Evolutionary conservation across 53 echinoderm and acorn worm genomes (phyloP).

Genomic region (Astropecten irregularis): DNA sequence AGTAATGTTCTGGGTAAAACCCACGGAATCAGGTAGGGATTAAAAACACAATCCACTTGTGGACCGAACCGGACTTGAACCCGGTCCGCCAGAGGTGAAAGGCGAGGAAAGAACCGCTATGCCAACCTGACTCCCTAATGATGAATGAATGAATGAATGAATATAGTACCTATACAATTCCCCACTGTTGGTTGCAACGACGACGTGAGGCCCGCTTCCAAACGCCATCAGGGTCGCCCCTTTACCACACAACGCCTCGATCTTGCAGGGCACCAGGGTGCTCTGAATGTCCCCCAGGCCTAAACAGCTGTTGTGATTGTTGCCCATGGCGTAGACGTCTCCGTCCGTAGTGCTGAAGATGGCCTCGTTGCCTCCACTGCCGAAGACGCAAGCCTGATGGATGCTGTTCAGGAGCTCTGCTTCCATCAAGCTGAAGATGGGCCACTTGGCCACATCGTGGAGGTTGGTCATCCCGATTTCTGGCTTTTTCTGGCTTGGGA

Average conservation of each 20-base stretch:
- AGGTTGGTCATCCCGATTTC: constrained; percentile 83
- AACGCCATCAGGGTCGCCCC: constrained; percentile 74
- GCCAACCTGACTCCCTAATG: too few relatives aligned
- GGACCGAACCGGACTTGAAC: too few relatives aligned
- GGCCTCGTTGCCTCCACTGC: constrained; percentile 92
- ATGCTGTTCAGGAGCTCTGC: constrained; percentile 66
- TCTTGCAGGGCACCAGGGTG: constrained; percentile 84
- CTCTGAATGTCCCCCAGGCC: constrained; percentile 92
- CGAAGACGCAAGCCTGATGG: constrained; percentile 88
- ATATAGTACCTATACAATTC: constrained; percentile 95
- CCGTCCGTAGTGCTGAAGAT: constrained; percentile 90
- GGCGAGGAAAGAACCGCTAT: too few relatives aligned
- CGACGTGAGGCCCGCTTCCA: constrained; percentile 97
- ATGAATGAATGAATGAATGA: too few relatives aligned
- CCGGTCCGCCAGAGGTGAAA: too few relatives aligned
- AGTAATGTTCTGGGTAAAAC: too few relatives aligned
- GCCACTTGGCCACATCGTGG: constrained; percentile 98
- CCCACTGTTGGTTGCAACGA: constrained; percentile 85
- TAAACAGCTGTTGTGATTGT: constrained; percentile 91
- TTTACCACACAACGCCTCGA: constrained; percentile 85
- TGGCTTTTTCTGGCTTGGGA: too few relatives aligned
- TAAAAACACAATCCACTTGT: too few relatives aligned
- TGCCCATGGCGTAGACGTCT: constrained; percentile 91
- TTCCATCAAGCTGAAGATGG: constrained; percentile 87
- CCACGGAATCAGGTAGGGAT: too few relatives aligned